These are phyloP conservation scores for Rana temporaria DNA, from an alignment of 2,113 vertebrate species.

Conservation along the genomic window DNA sequence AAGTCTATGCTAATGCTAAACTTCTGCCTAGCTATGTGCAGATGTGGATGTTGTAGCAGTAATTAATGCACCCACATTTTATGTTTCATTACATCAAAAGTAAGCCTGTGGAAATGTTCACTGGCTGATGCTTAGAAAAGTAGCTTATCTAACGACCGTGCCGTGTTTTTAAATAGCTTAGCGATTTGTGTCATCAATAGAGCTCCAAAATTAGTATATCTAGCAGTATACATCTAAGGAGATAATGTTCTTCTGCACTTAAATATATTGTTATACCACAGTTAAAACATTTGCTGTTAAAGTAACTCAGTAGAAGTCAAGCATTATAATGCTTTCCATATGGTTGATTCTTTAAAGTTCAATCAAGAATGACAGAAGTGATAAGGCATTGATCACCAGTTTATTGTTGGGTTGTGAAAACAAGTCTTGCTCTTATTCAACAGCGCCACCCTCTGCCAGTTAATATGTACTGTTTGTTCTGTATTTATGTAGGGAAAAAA, in stretches of 20 bases:
- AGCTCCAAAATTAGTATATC: background rate
- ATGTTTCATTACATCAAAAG: constrained; percentile 16
- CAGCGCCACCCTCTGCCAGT: constrained; percentile 72
- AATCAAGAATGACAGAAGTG: constrained; percentile 56
- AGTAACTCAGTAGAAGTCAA: constrained; percentile 63
- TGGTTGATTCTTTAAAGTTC: constrained; percentile 62
- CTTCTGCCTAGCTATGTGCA: constrained; percentile 22
- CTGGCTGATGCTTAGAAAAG: background rate
- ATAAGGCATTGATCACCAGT: constrained; percentile 58
- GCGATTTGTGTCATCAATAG: background rate
- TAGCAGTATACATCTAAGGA: background rate
- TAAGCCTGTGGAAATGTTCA: background rate
- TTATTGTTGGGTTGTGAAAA: constrained; percentile 10
- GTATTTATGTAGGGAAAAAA: background rate
- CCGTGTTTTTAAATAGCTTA: background rate
- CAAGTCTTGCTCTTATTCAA: constrained; percentile 63
- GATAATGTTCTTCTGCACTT: constrained; percentile 59
- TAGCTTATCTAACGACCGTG: background rate
- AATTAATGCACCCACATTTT: constrained; percentile 56
- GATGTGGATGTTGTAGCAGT: background rate
- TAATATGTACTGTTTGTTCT: background rate
- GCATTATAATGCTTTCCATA: constrained; percentile 65
- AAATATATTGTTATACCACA: constrained; percentile 40
- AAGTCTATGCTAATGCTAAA: background rate
- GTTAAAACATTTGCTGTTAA: constrained; percentile 58